Evolutionary conservation across 2,888 invertebrate genomes (phyloP), one percentile per base, ranked within the genome.

Genomic region (Hermaeophaga mercurialis): DNA sequence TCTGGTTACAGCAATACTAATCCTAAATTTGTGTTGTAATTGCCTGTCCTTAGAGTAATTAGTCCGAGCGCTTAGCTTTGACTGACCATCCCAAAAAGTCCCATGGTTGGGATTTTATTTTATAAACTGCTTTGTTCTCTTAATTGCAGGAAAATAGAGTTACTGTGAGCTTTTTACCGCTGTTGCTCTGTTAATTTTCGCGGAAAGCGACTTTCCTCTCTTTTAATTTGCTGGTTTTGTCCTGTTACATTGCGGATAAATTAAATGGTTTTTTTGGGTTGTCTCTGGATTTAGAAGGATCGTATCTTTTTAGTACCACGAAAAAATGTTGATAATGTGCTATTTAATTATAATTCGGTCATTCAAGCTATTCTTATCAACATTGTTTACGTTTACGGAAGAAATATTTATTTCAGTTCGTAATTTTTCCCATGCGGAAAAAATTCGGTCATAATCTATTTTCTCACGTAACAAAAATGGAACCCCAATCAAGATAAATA

Each of bases 1-100:
- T 22, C 22, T 6, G 6, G 22, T 6, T 6, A 22, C 11, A 31
- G 31, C 12, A 31, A 31, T 12, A 31, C 12, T 31, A 31, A 11
- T 31, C 12, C 31, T 12, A 12, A 31, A 31, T 31, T n/a, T 31
- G 31, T 31, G 36, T 15, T 17, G 15, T 36, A 36, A 36, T 36
- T 36, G 70, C 70, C 64, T 57, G 67, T 66, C 68, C 70, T 67
- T 65, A 63, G 69, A 67, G 70, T 70, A 72, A 72, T 72, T 72
- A 71, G 66, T 62, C 61, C 61, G 59, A 61, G 61, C 64, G 61
- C 59, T 59, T 61, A 58, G 62, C 63, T 64, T 60, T 61, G 61
- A 64, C 62, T 63, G 36, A 36, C 36, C 36, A 56, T 58, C 60
- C 61, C 63, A 62, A 41, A n/a, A 22, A 18, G 19, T 18, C 22